Base-by-base conservation (phyloP, 2,888 invertebrate genomes). In the Lasius fuliginosus region DNA sequence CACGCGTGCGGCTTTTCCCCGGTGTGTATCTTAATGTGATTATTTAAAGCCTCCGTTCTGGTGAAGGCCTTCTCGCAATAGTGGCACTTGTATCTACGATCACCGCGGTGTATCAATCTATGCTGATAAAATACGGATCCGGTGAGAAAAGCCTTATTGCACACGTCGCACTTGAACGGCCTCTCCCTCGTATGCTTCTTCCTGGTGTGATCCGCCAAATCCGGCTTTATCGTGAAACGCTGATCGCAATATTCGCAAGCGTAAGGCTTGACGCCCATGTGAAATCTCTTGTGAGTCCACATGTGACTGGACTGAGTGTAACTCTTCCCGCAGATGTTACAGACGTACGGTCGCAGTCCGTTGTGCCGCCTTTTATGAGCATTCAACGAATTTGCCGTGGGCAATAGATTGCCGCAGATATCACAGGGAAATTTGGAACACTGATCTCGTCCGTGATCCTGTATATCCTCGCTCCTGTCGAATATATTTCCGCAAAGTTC, bases 71-170 rank as follows among this genome's bases (percentile, higher is more conserved):
- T 96, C 5, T 96, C 96, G 86, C 97, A 97, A 85, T 96, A 96
- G 83, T 96, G 96, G 90, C 97, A 97, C 69, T 96, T 96, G 89
- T 97, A 97, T 82, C 96, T 95, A 64, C 96, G 95, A 89, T 96
- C 96, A 12, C 96, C 96, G 0, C 96, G 96, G 87, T 96, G 96
- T 84, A 96, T 96, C 11, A 96, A 93, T 8, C 96, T 95, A 90
- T 96, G 96, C 89, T 96, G 96, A 91, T 96, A 96, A 88, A 96
- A 96, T 9, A 96, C 96, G 0, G 96, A 96, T 0, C 96, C 96
- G 0, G 96, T 96, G 3, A 96, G 92, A 89, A 96, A 96, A 27
- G 96, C 96, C 91, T 96, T 96, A 69, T 96, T 95, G 88, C 96
- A 96, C 9, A 96, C 96, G 46, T 95, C 94, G 86, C 96, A 96